Base-by-base conservation (phyloP, 2,113 vertebrate genomes). In the Neomonachus schauinslandi region DNA sequence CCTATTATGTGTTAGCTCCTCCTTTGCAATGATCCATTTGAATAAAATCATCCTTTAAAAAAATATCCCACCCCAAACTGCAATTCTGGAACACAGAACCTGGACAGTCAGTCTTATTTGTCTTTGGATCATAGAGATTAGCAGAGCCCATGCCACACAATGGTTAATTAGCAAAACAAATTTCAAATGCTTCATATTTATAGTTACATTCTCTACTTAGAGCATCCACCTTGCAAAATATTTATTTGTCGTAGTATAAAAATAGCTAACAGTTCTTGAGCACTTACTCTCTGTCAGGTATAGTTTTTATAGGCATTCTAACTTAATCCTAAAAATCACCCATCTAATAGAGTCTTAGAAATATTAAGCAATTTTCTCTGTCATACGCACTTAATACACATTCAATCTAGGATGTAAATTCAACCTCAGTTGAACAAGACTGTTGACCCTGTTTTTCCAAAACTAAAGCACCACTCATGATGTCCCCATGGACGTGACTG, bases 281-380 rank as follows among this genome's bases (percentile, higher is more conserved):
- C 39, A 13, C 13, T 26, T 42, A 69, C 19, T 67, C 3, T 51
- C 28, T 57, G n/a, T 79, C 69, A 91, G 74, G 11, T 46, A 42
- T 21, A 11, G 9, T 55, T 80, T 94, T 94, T 77, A 33, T 26
- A 83, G 74, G 67, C 8, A 31, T 69, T 69, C 39, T 84, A 79
- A 92, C 74, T 83, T 89, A 76, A 95, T 80, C 33, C 57, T 90
- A 36, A 92, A 89, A 16, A 15, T 59, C 21, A 72, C n/a, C 7
- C 10, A 46, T 61, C 80, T 79, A 49, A 10, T 72, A 49, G 36
- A 71, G 36, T 77, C 59, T 91, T 77, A n/a, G 88, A 88, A 67
- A 94, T 85, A 65, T 65, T 46, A 90, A 67, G 26, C 21, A 26
- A 18, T 83, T 82, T 80, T 24, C 21, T 9, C 55, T 72, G 18